Conservation (phyloP, 2,888 invertebrate genomes). For the Drosophila algonquin region DNA sequence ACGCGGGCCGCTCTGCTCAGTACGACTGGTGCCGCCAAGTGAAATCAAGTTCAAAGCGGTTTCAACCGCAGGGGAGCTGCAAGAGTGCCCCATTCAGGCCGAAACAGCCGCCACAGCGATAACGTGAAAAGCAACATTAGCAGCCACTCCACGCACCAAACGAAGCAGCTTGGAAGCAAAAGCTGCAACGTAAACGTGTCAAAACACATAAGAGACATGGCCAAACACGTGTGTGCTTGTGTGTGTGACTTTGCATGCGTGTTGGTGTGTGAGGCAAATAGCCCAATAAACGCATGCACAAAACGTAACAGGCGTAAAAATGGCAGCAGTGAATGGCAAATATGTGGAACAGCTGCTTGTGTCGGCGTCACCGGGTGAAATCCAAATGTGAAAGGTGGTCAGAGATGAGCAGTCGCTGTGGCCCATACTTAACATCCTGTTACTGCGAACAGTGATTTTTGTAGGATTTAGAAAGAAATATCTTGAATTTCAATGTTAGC, state of each 20-base stretch:
- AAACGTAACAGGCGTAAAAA: conserved; percentile 27
- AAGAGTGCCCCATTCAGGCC: conserved; percentile 43
- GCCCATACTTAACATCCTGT: neutral
- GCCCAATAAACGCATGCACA: conserved; percentile 32
- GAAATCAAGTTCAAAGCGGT: conserved; percentile 75
- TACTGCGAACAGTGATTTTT: neutral
- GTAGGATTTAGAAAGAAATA: neutral
- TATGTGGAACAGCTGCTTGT: conserved; percentile 50
- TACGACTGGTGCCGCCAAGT: conserved; percentile 22
- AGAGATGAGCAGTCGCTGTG: conserved; percentile 15
- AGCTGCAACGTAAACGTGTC: conserved; percentile 61
- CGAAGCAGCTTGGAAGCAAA: conserved; percentile 35
- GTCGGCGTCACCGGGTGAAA: conserved; percentile 32
- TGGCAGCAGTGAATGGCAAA: conserved; percentile 16
- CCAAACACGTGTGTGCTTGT: neutral
- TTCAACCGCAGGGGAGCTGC: conserved; percentile 61
- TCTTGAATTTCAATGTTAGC: neutral
- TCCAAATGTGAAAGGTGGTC: conserved; percentile 18
- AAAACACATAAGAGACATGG: conserved; percentile 47
- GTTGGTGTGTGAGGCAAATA: conserved; percentile 18
- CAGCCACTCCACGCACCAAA: conserved; percentile 40
- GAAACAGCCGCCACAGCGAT: conserved; percentile 40
- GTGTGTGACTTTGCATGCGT: conserved; percentile 4
- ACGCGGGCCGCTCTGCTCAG: conserved; percentile 19
- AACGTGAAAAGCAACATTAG: conserved; percentile 37